A percentile compares a stretch with the other conserved stretches of the same genome.
These are phyloP conservation scores for Paramormyrops hopkinsi DNA, from an alignment of 2,797 vertebrate genomes.

Conservation along the genomic window DNA sequence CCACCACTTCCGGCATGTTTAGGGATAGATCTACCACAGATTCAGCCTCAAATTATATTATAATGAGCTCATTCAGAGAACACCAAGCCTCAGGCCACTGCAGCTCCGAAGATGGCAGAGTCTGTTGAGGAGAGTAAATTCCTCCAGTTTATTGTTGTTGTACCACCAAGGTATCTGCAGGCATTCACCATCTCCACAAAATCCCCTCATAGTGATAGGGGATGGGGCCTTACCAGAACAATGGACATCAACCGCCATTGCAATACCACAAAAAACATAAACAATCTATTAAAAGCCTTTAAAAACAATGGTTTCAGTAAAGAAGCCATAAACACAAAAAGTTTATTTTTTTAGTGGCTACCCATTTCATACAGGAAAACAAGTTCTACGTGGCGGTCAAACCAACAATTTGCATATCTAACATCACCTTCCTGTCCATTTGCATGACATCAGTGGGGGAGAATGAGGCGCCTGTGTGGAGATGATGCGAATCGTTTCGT, in stretches of 20 bases:
- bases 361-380: not conserved
- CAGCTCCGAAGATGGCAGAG: not conserved
- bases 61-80: not conserved
- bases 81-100: not conserved
- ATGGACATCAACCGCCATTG: not conserved
- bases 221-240: not conserved
- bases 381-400: conserved; percentile 18
- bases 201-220: not conserved
- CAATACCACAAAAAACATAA: not conserved
- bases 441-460: conserved; percentile 36
- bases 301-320: not conserved
- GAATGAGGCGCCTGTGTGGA: not conserved
- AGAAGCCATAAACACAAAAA: not conserved
- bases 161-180: not conserved
- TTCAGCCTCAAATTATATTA: not conserved
- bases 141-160: not conserved
- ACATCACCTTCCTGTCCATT: conserved; percentile 37
- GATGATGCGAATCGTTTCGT: not conserved
- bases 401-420: conserved; percentile 47
- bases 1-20: not conserved
- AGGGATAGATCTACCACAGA: not conserved
- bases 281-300: not conserved
- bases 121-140: not conserved
- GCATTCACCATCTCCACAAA: not conserved
- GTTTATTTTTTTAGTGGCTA: not conserved